These are phyloP conservation scores for Chelonoidis abingdonii DNA, from an alignment of 2,113 vertebrate genomes.

Conservation along the genomic window DNA sequence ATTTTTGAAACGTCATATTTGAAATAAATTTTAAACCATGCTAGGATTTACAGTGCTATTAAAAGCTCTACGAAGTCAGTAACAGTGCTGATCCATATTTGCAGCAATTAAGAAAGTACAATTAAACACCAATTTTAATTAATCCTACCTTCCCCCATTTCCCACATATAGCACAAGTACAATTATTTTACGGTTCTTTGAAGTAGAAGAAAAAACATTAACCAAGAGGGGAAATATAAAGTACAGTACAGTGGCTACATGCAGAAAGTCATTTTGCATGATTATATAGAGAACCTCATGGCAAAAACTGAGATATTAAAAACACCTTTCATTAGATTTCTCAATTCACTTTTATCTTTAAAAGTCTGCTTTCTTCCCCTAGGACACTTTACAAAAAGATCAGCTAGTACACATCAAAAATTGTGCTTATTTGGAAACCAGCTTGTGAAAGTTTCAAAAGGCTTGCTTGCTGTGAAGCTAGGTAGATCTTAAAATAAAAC, in stretches of 20 bases:
- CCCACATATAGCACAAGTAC: constrained; percentile 22
- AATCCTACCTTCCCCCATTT: constrained; percentile 47
- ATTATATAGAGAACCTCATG: constrained; percentile 24
- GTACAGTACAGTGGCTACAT: background rate
- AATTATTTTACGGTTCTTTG: constrained; percentile 67
- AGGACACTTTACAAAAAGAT: background rate
- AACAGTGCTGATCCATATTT: constrained; percentile 61
- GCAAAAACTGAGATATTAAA: constrained; percentile 40
- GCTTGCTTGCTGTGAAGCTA: background rate
- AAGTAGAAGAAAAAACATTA: constrained; percentile 46
- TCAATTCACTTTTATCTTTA: constrained; percentile 51
- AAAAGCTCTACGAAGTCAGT: constrained; percentile 45
- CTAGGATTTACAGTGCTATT: constrained; percentile 60
- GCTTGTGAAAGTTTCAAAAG: background rate
- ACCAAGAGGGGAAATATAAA: constrained; percentile 18
- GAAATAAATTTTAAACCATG: constrained; percentile 61
- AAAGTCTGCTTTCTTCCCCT: constrained; percentile 20
- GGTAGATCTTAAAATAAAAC: background rate
- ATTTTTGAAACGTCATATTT: constrained; percentile 10
- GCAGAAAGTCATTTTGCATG: constrained; percentile 22
- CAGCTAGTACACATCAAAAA: background rate
- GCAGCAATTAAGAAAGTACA: constrained; percentile 61
- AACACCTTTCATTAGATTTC: background rate
- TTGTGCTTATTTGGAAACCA: constrained; percentile 5
- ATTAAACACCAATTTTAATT: constrained; percentile 68